Evolutionary conservation across 2,888 invertebrate species (phyloP).

Genomic region (Eustalomyia histrio): DNA sequence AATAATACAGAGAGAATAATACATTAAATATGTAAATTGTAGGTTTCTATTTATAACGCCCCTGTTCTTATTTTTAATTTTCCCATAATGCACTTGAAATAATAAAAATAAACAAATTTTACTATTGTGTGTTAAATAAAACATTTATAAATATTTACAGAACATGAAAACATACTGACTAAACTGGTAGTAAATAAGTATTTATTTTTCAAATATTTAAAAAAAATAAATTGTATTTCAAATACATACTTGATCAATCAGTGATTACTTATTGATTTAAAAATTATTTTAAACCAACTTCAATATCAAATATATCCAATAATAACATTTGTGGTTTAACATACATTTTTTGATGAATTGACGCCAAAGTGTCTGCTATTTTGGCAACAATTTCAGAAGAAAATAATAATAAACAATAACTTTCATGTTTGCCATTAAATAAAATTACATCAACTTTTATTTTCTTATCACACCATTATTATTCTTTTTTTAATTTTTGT

Average conservation of each 20-base stretch:
- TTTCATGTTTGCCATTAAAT: constrained; percentile 31
- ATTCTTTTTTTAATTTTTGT: constrained; percentile 11
- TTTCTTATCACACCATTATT: constrained; percentile 21
- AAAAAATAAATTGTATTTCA: too few relatives aligned
- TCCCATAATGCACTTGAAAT: constrained; percentile 36
- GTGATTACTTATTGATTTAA: too few relatives aligned
- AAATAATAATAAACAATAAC: neutral
- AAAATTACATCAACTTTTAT: constrained; percentile 31
- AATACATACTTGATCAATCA: too few relatives aligned
- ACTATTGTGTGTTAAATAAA: neutral
- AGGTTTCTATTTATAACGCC: neutral
- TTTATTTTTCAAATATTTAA: too few relatives aligned
- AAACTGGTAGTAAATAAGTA: too few relatives aligned
- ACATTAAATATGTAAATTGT: neutral
- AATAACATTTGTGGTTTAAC: neutral
- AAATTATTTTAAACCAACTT: neutral
- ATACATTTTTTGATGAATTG: constrained; percentile 1
- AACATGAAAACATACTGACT: neutral
- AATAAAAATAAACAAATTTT: constrained; percentile 9
- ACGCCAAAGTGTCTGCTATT: constrained; percentile 19
- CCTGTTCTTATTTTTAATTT: constrained; percentile 35
- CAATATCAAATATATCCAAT: neutral
- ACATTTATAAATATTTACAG: neutral
- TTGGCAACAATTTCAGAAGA: constrained; percentile 10
- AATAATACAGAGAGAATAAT: neutral